Conservation (phyloP, 2,888 invertebrate genomes). For the Kuschelorhynchus macadamiae region DNA sequence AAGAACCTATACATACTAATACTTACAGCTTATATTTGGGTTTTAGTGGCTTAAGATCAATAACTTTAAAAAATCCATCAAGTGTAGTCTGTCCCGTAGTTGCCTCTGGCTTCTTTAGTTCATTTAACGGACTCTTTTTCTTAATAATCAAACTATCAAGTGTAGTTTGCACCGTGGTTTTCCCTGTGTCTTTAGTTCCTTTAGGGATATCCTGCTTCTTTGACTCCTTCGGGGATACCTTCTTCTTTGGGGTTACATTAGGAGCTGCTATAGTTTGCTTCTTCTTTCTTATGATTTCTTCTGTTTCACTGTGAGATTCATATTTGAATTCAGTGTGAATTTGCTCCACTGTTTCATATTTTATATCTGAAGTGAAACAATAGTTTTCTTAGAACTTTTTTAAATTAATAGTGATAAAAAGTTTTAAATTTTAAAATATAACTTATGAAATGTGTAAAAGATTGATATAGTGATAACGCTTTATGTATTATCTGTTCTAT, state of each 20-base stretch:
- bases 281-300: slow-evolving; percentile 13
- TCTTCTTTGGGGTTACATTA: background rate
- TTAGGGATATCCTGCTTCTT: no score
- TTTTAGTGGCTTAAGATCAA: slow-evolving; percentile 13
- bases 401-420: no score
- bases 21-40: background rate
- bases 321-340: slow-evolving; percentile 32
- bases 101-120: background rate
- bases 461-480: no score
- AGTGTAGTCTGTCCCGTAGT: background rate
- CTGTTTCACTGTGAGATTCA: slow-evolving; percentile 30
- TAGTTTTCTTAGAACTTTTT: no score
- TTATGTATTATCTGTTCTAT: no score
- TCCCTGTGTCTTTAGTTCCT: no score
- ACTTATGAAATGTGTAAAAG: no score
- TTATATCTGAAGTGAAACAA: slow-evolving; percentile 3
- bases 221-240: background rate
- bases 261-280: background rate
- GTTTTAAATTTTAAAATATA: no score
- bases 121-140: background rate
- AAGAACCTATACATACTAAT: background rate
- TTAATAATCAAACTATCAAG: no score
- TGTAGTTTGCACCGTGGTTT: no score
- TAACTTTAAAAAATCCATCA: slow-evolving; percentile 1
- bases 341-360: slow-evolving; percentile 26